Evolutionary conservation across 2,888 invertebrate genomes (phyloP).

Genomic region (Ypsolopha sequella): DNA sequence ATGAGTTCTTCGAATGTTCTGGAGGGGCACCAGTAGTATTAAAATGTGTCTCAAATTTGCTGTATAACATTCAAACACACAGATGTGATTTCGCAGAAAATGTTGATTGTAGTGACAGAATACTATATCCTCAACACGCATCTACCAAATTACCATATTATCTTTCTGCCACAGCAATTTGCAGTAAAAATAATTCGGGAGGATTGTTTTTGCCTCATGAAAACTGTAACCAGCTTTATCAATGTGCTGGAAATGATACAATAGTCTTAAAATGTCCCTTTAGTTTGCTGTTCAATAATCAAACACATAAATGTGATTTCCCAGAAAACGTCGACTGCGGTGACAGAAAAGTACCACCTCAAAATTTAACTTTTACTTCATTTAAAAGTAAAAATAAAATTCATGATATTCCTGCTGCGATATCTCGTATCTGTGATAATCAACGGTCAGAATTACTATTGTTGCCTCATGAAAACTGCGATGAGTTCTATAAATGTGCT

Average conservation of each 20-base stretch:
- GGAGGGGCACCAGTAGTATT: constrained; percentile 16
- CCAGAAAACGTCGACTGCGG: constrained; percentile 23
- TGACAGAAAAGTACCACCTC: constrained; percentile 8
- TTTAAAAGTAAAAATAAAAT: neutral
- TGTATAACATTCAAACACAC: constrained; percentile 19
- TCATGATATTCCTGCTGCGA: constrained; percentile 5
- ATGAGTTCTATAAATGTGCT: constrained; percentile 24
- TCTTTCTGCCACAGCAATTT: neutral
- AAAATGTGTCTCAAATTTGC: constrained; percentile 11
- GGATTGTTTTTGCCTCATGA: constrained; percentile 9
- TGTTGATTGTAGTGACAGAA: constrained; percentile 21
- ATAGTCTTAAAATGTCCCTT: constrained; percentile 18
- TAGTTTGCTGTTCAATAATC: constrained; percentile 33
- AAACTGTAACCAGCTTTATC: constrained; percentile 29
- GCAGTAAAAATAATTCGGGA: neutral
- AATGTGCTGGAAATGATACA: constrained; percentile 18
- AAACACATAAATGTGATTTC: constrained; percentile 21
- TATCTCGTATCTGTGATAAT: constrained; percentile 20
- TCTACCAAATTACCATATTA: too few relatives aligned
- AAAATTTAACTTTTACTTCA: neutral
- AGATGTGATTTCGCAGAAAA: constrained; percentile 20
- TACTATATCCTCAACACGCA: constrained; percentile 6
- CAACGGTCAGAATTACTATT: constrained; percentile 19
- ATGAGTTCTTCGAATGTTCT: neutral
- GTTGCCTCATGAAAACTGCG: constrained; percentile 26